phyloP scores from a whole-genome alignment of 2,888 invertebrate species.

The Phyto melanocephala region DNA sequence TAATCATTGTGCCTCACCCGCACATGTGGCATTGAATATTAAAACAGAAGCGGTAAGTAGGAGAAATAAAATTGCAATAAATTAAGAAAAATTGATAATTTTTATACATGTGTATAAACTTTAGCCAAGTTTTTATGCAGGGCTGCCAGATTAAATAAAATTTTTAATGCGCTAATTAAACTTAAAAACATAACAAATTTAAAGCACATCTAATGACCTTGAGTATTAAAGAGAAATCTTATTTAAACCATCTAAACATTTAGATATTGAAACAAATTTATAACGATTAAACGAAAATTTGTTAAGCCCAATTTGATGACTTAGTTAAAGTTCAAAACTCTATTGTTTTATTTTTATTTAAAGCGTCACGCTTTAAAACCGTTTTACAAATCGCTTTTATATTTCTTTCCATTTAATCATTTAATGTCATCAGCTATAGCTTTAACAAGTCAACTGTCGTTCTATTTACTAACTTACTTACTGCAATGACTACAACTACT shows the following conservation, averaged over 20 bases:
- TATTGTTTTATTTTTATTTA: slow-evolving; percentile 36
- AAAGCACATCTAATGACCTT: too few species aligned
- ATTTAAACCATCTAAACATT: not conserved
- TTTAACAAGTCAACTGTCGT: slow-evolving; percentile 57
- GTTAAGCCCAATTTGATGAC: slow-evolving; percentile 28
- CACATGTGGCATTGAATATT: slow-evolving; percentile 71
- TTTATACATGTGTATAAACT: too few species aligned
- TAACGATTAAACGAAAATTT: slow-evolving; percentile 16
- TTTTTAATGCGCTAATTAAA: too few species aligned
- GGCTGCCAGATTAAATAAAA: too few species aligned
- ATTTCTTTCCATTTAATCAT: slow-evolving; percentile 50
- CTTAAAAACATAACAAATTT: too few species aligned
- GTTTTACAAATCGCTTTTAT: slow-evolving; percentile 52
- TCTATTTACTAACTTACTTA: slow-evolving; percentile 55
- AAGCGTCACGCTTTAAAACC: slow-evolving; percentile 36
- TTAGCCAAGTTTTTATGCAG: too few species aligned
- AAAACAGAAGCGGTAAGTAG: slow-evolving; percentile 76
- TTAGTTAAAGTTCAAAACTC: slow-evolving; percentile 36
- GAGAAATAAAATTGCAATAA: not conserved
- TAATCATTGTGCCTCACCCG: slow-evolving; percentile 50
- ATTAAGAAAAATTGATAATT: too few species aligned
- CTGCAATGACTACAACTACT: not conserved
- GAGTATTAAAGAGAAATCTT: too few species aligned
- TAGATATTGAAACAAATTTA: too few species aligned
- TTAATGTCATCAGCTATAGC: slow-evolving; percentile 60